phyloP scores from a whole-genome alignment of 2,888 invertebrate species.

The Heliconius charithonia region DNA sequence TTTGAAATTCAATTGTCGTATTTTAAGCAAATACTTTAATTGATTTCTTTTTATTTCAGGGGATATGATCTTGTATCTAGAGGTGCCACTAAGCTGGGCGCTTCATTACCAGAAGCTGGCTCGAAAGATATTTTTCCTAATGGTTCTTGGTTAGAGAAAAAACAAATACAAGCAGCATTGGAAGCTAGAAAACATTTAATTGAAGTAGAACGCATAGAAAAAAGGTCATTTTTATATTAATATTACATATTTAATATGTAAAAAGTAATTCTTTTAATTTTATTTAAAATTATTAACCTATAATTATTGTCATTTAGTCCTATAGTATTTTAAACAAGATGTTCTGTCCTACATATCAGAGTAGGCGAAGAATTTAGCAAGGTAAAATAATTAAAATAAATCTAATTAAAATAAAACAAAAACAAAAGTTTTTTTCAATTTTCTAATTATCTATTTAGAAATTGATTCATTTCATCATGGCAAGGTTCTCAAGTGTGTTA shows the following conservation, averaged over 20 bases:
- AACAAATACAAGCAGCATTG: constrained; percentile 83
- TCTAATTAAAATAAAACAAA: too few species aligned
- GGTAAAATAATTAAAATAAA: too few species aligned
- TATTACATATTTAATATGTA: neutral
- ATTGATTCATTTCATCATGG: too few species aligned
- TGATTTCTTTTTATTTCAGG: constrained; percentile 55
- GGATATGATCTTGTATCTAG: constrained; percentile 69
- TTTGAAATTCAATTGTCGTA: neutral
- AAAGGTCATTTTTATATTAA: constrained; percentile 62
- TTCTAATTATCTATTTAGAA: too few species aligned
- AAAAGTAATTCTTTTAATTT: neutral
- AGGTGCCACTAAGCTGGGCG: constrained; percentile 72
- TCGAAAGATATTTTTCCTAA: constrained; percentile 81
- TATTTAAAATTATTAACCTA: neutral
- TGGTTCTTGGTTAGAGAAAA: constrained; percentile 84
- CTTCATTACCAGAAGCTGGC: constrained; percentile 79
- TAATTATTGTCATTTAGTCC: neutral
- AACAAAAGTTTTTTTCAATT: too few species aligned
- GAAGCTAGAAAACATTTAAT: constrained; percentile 80
- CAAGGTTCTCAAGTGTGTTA: neutral
- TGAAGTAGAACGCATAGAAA: constrained; percentile 83
- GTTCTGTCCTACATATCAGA: too few species aligned
- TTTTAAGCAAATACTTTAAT: neutral
- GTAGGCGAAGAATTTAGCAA: too few species aligned
- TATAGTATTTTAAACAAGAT: neutral